These are phyloP conservation scores for Seriola quinqueradiata DNA, from an alignment of 2,113 vertebrate genomes.

Conservation along the genomic window DNA sequence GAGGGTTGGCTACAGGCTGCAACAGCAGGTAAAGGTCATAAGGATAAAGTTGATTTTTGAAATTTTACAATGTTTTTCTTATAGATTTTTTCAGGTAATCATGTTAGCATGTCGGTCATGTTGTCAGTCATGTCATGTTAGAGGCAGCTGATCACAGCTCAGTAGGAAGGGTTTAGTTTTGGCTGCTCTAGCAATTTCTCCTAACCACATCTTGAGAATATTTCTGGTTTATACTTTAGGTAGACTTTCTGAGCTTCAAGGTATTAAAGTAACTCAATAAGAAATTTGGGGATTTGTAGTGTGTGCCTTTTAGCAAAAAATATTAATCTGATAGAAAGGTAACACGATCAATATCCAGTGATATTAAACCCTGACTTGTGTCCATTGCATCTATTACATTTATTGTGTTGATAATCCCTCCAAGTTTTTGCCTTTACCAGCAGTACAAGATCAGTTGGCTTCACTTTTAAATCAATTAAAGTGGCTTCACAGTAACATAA, in stretches of 20 bases:
- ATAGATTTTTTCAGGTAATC: not conserved
- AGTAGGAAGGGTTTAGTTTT: not conserved
- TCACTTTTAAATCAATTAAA: constrained; percentile 66
- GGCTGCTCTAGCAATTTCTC: not conserved
- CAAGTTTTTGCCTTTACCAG: constrained; percentile 16
- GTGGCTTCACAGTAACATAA: constrained; percentile 52
- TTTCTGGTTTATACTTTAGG: not conserved
- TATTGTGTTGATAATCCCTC: constrained; percentile 55
- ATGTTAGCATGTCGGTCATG: not conserved
- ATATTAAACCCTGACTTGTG: constrained; percentile 31
- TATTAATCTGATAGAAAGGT: constrained; percentile 20
- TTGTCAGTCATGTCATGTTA: too few relatives aligned
- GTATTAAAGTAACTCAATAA: too few relatives aligned
- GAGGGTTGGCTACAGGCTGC: constrained; percentile 15
- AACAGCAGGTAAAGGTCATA: constrained; percentile 4
- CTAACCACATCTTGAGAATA: not conserved
- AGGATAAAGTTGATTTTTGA: constrained; percentile 21
- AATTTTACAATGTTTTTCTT: not conserved
- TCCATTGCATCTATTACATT: constrained; percentile 44
- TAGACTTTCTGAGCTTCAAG: not conserved
- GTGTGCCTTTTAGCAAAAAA: not conserved
- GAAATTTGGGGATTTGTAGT: not conserved
- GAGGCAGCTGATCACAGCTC: not conserved
- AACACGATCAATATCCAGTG: constrained; percentile 36
- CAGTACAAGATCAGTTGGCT: constrained; percentile 37